These are phyloP conservation scores for Acanthosoma haemorrhoidale DNA, from an alignment of 2,888 invertebrate genomes.

Conservation along the genomic window DNA sequence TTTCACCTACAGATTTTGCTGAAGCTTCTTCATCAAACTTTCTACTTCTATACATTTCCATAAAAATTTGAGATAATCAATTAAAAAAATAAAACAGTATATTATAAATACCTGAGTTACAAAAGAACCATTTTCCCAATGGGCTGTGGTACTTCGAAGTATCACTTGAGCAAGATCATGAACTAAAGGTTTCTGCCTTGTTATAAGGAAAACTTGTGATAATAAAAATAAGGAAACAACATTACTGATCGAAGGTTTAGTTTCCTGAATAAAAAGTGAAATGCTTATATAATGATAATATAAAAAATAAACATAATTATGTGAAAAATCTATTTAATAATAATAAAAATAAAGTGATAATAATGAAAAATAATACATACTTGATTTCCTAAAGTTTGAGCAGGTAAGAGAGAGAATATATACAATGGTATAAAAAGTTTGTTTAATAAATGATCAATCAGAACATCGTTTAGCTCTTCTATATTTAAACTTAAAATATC, in stretches of 20 bases:
- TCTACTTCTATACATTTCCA: too few relatives aligned
- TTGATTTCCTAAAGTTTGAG: conserved; percentile 41
- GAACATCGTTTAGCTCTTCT: conserved; percentile 83
- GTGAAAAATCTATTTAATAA: neutral
- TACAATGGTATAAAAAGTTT: conserved; percentile 88
- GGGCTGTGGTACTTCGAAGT: conserved; percentile 70
- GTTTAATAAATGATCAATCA: conserved; percentile 89
- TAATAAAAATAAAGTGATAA: neutral
- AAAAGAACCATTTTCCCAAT: conserved; percentile 49
- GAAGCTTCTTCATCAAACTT: too few relatives aligned
- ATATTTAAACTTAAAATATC: conserved; percentile 92
- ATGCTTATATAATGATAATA: too few relatives aligned
- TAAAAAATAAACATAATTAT: neutral
- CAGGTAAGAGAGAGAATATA: conserved; percentile 75
- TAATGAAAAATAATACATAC: conserved; percentile 15
- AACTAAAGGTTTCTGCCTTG: conserved; percentile 85
- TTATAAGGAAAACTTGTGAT: conserved; percentile 91
- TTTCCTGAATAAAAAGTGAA: conserved; percentile 48
- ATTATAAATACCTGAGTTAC: conserved; percentile 32
- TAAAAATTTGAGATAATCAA: too few relatives aligned
- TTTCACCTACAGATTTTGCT: too few relatives aligned
- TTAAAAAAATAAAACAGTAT: neutral
- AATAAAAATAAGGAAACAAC: conserved; percentile 86
- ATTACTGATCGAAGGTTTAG: conserved; percentile 72
- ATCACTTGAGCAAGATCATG: conserved; percentile 86